phyloP scores from a whole-genome alignment of 2,888 invertebrate species.

The Temnothorax ravouxi region DNA sequence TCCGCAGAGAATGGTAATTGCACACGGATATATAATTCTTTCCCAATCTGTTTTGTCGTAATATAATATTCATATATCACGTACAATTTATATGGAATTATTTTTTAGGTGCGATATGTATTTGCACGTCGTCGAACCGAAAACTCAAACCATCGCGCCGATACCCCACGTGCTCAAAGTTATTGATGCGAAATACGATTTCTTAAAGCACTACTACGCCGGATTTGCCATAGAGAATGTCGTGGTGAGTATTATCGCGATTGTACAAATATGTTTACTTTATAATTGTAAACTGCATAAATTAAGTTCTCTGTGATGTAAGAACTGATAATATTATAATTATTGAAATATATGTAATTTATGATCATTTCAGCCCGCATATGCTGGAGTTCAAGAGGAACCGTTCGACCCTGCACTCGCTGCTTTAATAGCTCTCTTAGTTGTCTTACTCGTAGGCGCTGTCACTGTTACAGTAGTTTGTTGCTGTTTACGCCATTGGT shows the following conservation, averaged over 20 bases:
- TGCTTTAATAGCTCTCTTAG: constrained; percentile 93
- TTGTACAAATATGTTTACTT: not conserved
- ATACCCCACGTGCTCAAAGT: constrained; percentile 93
- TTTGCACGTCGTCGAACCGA: constrained; percentile 93
- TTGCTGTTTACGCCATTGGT: constrained; percentile 95
- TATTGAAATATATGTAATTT: not conserved
- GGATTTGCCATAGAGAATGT: constrained; percentile 92
- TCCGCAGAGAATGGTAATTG: constrained; percentile 90
- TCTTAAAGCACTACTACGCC: constrained; percentile 92
- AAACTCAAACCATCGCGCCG: constrained; percentile 91
- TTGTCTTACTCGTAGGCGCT: constrained; percentile 94
- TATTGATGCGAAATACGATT: constrained; percentile 95
- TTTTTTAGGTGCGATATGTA: constrained; percentile 93
- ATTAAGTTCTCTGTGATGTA: not conserved
- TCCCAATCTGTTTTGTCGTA: not conserved
- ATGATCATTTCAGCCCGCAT: constrained; percentile 87
- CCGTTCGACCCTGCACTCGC: constrained; percentile 95
- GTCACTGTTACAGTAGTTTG: constrained; percentile 95
- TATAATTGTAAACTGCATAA: not conserved
- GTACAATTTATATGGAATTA: constrained; percentile 42
- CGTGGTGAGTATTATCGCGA: constrained; percentile 85
- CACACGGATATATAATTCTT: not conserved
- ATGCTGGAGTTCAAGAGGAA: constrained; percentile 90
- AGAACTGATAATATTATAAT: not conserved
- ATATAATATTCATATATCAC: not conserved